Base-by-base conservation (phyloP, 2,797 vertebrate genomes). In the Crocidura indochinensis region DNA sequence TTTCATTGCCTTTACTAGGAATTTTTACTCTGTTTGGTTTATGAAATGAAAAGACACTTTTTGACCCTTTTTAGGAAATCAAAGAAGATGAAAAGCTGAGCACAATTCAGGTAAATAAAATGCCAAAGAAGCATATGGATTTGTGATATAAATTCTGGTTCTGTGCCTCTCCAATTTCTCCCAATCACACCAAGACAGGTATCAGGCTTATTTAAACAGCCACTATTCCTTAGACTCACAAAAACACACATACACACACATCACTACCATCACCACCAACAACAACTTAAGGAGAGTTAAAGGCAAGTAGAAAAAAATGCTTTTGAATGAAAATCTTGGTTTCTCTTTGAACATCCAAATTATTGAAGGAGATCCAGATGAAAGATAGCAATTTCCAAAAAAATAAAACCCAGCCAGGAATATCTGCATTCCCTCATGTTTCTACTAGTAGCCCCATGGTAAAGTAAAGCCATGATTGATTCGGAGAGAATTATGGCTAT, bases 401-500 rank as follows among this genome's bases (percentile, higher is more conserved):
- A 96, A 94, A 95, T 97, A 94, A 95, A 97, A 96, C 94, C 31
- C 75, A 88, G 92, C 90, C 80, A 11, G 92, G 86, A 95, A 93
- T 96, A 95, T 96, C 95, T 97, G 94, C 92, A 88, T 95, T 97
- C 95, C 74, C 95, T 97, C 94, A 88, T 96, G 84, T 94, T 97
- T 97, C 96, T 93, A 83, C 90, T 90, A 92, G 97, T 96, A 97
- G 98, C 96, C 96, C 96, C 47, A 15, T 96, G 95, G 97, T 98
- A 97, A 97, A 97, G 96, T 91, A 94, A 96, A 97, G 96, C 95
- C 92, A 88, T 97, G 96, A 98, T 96, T 97, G 98, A 98, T 98
- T 98, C 73, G 24, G 97, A 97, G 97, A 97, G 97, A 98, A 98
- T 98, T 97, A 98, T 96, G 97, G 97, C 96, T 97, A 97, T 98